These are phyloP conservation scores for Lottia gigantea DNA, from an alignment of 2,888 invertebrate species.

Conservation along the genomic window DNA sequence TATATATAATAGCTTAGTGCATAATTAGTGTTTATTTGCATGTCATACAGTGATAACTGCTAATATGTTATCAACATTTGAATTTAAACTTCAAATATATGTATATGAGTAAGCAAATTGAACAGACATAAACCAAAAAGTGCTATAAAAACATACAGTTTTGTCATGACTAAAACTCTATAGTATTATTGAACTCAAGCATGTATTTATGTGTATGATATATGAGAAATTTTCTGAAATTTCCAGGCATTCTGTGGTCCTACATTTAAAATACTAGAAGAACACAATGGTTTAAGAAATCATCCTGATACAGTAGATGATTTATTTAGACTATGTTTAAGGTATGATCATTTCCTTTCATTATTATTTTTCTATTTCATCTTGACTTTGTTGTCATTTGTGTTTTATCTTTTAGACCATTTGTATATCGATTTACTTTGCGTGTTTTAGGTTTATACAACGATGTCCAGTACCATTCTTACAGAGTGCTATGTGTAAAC, in stretches of 20 bases:
- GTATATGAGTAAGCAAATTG: too few species aligned
- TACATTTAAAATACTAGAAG: constrained; percentile 77
- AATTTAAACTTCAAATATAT: too few species aligned
- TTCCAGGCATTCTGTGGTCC: constrained; percentile 69
- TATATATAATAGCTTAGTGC: too few species aligned
- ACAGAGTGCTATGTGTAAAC: constrained; percentile 78
- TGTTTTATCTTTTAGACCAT: background rate
- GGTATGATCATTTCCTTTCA: constrained; percentile 61
- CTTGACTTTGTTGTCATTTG: background rate
- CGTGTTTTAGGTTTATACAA: constrained; percentile 77
- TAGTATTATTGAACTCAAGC: too few species aligned
- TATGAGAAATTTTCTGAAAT: too few species aligned
- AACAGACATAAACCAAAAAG: too few species aligned
- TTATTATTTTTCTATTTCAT: background rate
- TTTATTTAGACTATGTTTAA: constrained; percentile 85
- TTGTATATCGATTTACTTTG: background rate
- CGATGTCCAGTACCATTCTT: constrained; percentile 86
- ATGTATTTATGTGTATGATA: too few species aligned
- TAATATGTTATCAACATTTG: too few species aligned
- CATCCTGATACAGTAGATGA: constrained; percentile 99
- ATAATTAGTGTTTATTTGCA: background rate
- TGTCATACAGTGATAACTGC: too few species aligned
- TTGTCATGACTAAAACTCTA: too few species aligned
- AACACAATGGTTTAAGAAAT: constrained; percentile 82
- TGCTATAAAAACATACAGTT: too few species aligned